A percentile compares a stretch with the other conserved stretches of the same genome.
Evolutionary conservation across 2,888 invertebrate species (phyloP).

Genomic region (Hydriomena furcata): DNA sequence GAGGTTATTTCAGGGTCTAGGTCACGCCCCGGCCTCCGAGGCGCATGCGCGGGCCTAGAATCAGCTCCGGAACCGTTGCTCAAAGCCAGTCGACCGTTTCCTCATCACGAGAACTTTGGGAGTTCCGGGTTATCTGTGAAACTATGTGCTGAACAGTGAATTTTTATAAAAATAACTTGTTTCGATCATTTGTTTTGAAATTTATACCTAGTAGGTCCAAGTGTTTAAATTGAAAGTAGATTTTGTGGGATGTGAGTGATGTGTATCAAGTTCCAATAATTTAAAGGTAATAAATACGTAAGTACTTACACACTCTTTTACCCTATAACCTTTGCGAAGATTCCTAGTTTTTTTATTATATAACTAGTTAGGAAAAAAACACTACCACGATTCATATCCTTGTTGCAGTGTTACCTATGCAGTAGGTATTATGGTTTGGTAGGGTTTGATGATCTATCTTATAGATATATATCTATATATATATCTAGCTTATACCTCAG

Average conservation of each 20-base stretch:
- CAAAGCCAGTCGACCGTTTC: slow-evolving; percentile 60
- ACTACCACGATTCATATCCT: too few species aligned
- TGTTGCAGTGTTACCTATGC: too few species aligned
- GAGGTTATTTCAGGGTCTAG: slow-evolving; percentile 82
- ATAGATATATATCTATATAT: too few species aligned
- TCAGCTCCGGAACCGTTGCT: slow-evolving; percentile 53
- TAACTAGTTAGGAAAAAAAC: too few species aligned
- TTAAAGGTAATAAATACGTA: not conserved
- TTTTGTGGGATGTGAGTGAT: not conserved
- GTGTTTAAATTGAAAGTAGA: too few species aligned
- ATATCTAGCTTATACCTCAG: too few species aligned
- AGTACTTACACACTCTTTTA: too few species aligned
- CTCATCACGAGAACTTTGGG: slow-evolving; percentile 44
- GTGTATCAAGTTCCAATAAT: not conserved
- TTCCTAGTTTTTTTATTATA: too few species aligned
- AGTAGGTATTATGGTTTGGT: too few species aligned
- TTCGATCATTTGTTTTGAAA: not conserved
- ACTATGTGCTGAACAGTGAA: not conserved
- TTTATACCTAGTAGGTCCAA: not conserved
- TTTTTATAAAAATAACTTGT: not conserved
- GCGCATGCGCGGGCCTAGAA: slow-evolving; percentile 68
- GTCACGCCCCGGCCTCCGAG: slow-evolving; percentile 72
- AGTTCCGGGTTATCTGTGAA: slow-evolving; percentile 4
- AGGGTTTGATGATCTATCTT: too few species aligned
- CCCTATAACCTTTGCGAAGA: too few species aligned